Evolutionary conservation across 1,140 invertebrate genomes (phyloP).

Genomic region (Cyclina sinensis): DNA sequence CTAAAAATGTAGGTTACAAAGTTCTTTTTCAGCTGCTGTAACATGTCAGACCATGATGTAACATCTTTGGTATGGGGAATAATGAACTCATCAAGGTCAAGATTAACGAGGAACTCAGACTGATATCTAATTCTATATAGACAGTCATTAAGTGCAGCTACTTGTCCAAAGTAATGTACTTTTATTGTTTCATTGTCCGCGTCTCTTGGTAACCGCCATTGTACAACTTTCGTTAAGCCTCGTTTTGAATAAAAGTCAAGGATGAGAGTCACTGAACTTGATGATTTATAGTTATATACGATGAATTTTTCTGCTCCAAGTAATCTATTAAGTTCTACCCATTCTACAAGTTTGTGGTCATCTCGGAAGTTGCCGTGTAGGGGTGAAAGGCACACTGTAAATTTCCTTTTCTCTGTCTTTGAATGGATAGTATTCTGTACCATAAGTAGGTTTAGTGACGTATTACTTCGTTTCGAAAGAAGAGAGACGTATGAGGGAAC

Average conservation of each 20-base stretch:
- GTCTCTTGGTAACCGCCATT: conserved; percentile 94
- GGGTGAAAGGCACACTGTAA: conserved; percentile 17
- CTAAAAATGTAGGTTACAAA: background rate
- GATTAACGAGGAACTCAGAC: conserved; percentile 28
- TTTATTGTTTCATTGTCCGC: conserved; percentile 58
- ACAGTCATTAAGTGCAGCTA: conserved; percentile 48
- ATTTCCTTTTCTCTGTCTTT: background rate
- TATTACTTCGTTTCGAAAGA: background rate
- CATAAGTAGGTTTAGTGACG: background rate
- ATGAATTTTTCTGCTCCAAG: conserved; percentile 96
- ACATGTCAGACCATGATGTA: background rate
- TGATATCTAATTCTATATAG: conserved; percentile 35
- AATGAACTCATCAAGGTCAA: conserved; percentile 58
- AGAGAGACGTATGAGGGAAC: background rate
- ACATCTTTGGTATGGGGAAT: conserved; percentile 11
- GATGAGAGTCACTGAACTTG: conserved; percentile 90
- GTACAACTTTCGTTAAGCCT: conserved; percentile 91
- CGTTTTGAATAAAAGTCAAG: conserved; percentile 90
- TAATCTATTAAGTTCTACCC: conserved; percentile 95
- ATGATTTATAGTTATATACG: conserved; percentile 97
- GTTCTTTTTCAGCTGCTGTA: background rate
- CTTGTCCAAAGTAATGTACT: conserved; percentile 52
- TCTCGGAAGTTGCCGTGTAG: conserved; percentile 93
- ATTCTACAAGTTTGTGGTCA: conserved; percentile 93
- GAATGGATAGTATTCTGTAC: background rate